Evolutionary conservation across 2,797 vertebrate genomes (phyloP).

Genomic region (Bufotes viridis): DNA sequence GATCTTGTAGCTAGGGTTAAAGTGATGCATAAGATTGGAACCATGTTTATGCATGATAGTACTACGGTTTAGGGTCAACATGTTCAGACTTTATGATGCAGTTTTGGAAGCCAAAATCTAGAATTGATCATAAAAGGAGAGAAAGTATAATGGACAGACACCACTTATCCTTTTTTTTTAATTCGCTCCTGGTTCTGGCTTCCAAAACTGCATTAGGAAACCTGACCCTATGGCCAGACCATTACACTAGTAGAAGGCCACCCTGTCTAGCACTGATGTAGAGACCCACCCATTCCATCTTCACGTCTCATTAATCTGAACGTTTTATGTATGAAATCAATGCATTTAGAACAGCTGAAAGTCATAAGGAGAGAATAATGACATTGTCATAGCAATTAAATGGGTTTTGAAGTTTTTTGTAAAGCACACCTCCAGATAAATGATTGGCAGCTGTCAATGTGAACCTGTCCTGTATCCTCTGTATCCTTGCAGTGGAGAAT

Average conservation of each 20-base stretch:
- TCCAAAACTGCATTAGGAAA: too few species aligned
- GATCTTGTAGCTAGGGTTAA: too few species aligned
- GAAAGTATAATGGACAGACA: too few species aligned
- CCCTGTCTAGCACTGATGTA: conserved; percentile 67
- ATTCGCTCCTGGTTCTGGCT: too few species aligned
- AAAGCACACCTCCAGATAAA: background rate
- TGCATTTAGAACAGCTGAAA: conserved; percentile 45
- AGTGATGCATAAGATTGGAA: too few species aligned
- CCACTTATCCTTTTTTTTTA: too few species aligned
- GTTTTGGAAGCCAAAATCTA: too few species aligned
- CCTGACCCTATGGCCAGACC: too few species aligned
- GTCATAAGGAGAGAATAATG: conserved; percentile 22
- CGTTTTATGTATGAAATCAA: conserved; percentile 73
- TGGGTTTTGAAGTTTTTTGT: background rate
- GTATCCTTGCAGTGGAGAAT: background rate
- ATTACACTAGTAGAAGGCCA: conserved; percentile 60
- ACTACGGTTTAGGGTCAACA: too few species aligned
- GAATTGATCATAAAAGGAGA: too few species aligned
- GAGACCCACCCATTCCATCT: conserved; percentile 64
- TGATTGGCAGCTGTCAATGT: background rate
- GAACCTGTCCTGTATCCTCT: background rate
- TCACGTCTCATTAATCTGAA: conserved; percentile 75
- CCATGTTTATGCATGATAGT: too few species aligned
- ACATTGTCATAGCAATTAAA: conserved; percentile 4
- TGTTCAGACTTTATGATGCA: too few species aligned